These are phyloP conservation scores for Epinephelus moara DNA, from an alignment of 2,113 vertebrate species.

Conservation along the genomic window DNA sequence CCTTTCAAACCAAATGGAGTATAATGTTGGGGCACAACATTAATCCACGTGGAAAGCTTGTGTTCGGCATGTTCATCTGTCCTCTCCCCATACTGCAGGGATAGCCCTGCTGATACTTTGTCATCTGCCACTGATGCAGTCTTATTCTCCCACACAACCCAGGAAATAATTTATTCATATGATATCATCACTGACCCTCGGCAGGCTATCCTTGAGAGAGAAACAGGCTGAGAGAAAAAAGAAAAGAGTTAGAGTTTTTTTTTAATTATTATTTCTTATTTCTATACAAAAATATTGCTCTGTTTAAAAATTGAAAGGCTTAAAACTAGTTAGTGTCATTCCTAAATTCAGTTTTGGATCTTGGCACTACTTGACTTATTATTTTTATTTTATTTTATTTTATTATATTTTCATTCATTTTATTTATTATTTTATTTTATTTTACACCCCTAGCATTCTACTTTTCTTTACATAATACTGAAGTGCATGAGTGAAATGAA, in stretches of 20 bases:
- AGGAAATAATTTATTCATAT: slow-evolving; percentile 46
- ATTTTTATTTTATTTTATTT: background rate
- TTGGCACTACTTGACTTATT: too few relatives aligned
- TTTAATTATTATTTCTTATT: background rate
- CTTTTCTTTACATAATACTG: background rate
- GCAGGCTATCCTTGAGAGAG: background rate
- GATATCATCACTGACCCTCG: slow-evolving; percentile 38
- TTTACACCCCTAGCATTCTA: background rate
- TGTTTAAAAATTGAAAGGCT: too few relatives aligned
- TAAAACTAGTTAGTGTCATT: too few relatives aligned
- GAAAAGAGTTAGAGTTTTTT: background rate
- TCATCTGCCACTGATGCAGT: slow-evolving; percentile 58
- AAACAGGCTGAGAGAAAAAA: background rate
- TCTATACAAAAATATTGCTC: too few relatives aligned
- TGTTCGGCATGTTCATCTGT: slow-evolving; percentile 35
- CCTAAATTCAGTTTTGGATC: background rate
- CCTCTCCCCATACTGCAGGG: slow-evolving; percentile 33
- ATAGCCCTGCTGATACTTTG: slow-evolving; percentile 47
- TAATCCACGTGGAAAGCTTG: slow-evolving; percentile 59
- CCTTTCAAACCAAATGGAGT: slow-evolving; percentile 71
- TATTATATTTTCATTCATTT: background rate
- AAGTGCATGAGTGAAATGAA: background rate
- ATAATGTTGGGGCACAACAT: slow-evolving; percentile 66
- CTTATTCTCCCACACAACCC: slow-evolving; percentile 26
- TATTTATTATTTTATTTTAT: background rate